phyloP scores from a whole-genome alignment of 2,113 vertebrate species.

The Erpornis zantholeuca region DNA sequence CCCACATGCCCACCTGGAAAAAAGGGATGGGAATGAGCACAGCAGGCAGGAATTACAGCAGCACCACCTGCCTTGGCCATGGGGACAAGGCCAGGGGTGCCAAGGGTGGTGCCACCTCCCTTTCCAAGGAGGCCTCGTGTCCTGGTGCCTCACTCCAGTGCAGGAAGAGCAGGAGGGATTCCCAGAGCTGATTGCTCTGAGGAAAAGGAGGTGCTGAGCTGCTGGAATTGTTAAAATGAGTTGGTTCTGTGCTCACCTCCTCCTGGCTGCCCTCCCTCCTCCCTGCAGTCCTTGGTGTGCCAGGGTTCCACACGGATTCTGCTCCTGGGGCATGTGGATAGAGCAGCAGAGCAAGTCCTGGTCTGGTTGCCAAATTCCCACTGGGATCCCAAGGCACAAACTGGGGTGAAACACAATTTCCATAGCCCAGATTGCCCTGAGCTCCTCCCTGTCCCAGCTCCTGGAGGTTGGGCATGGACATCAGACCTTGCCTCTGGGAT shows the following conservation, averaged over 20 bases:
- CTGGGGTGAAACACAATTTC: background rate
- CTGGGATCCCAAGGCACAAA: background rate
- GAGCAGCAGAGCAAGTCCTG: background rate
- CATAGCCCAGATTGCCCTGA: background rate
- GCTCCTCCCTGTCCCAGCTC: background rate
- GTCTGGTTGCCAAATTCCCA: background rate
- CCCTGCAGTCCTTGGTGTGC: background rate
- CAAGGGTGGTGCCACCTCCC: background rate
- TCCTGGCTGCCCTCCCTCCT: background rate
- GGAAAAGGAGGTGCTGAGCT: background rate
- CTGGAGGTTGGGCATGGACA: too few relatives aligned
- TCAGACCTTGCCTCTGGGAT: too few relatives aligned
- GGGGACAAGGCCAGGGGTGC: background rate
- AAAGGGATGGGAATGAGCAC: background rate
- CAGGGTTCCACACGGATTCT: background rate
- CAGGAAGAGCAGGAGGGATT: background rate
- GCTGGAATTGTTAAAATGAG: background rate
- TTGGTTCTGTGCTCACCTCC: background rate
- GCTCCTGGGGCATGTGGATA: accelerated
- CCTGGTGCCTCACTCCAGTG: background rate
- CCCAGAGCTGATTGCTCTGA: background rate
- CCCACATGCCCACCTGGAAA: background rate
- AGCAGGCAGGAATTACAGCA: background rate
- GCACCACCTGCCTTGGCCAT: accelerated
- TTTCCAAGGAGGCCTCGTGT: background rate